Base-by-base conservation (phyloP, 2,797 vertebrate species). In the Lithobates sylvaticus region DNA sequence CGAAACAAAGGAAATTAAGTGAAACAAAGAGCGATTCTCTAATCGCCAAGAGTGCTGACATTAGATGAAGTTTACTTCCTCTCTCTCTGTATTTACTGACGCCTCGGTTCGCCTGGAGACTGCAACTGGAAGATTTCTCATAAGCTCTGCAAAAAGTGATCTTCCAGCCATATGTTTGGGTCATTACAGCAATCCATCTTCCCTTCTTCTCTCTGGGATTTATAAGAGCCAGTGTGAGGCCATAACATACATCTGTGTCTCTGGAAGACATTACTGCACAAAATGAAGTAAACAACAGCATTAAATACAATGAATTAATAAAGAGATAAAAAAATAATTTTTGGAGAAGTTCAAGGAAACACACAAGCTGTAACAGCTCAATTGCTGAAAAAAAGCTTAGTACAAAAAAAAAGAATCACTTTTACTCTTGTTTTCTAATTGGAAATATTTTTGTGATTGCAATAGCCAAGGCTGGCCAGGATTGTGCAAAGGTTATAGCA, bases 181-280 rank as follows among this genome's bases (percentile, higher is more conserved):
- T 87, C 85, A 87, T 87, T 87, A 87, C 81, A 74, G 69, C 81
- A 83, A 87, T 87, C 81, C 81, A 83, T 84, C 86, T 87, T 87
- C 32, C 23, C 58, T 70, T 84, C 78, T 79, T 34, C 81, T 74
- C 86, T 16, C 42, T 84, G 86, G 81, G 85, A 87, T 78, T 83
- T 83, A 76, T 73, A 83, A 68, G 42, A 87, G 81, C 69, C 86
- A 78, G 81, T 50, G 23, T 10, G 50, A 50, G 78, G 70, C 70
- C 50, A 7, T 61, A 26, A 68, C 81, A 83, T 83, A 74, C 73
- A 78, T 87, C 86, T 83, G 76, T 71, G 76, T 83, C 67, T 87
- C n/a, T 54, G 23, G 16, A 74, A 78, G 67, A 78, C 69, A 79
- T 83, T 87, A 83, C 54, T 73, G 58, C 76, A 68, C 81, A 69